Evolutionary conservation across 2,797 vertebrate genomes (phyloP).

Genomic region (Nasua narica): DNA sequence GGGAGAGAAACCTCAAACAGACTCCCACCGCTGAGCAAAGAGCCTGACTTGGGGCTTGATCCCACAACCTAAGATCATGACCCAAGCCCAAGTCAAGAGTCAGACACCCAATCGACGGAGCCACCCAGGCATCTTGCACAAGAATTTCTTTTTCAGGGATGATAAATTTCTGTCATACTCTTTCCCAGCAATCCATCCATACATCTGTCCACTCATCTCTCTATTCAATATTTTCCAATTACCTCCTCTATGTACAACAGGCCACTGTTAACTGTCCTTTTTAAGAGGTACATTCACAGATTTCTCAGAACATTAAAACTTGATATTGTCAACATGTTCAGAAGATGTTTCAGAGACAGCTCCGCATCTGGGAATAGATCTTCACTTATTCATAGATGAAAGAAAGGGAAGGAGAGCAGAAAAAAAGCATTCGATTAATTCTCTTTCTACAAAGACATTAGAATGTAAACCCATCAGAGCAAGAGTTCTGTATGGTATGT

Average conservation of each 20-base stretch:
- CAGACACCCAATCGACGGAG: not conserved
- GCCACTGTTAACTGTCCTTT: not conserved
- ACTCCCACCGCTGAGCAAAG: not conserved
- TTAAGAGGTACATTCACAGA: not conserved
- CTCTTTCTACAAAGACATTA: slow-evolving; percentile 35
- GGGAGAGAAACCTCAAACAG: not conserved
- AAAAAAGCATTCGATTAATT: slow-evolving; percentile 37
- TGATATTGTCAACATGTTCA: not conserved
- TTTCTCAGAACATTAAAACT: slow-evolving; percentile 52
- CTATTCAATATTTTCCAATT: not conserved
- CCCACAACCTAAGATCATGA: not conserved
- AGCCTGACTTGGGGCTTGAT: not conserved
- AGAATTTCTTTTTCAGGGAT: slow-evolving; percentile 24
- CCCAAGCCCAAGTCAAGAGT: not conserved
- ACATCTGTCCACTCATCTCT: not conserved
- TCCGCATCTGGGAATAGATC: not conserved
- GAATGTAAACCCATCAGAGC: not conserved
- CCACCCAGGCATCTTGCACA: not conserved
- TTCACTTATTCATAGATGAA: not conserved
- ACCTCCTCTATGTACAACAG: not conserved
- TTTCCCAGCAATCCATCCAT: not conserved
- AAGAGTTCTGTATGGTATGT: not conserved
- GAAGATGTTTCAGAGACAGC: not conserved
- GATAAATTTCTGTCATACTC: not conserved
- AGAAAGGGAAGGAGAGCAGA: not conserved